A percentile compares a stretch with the other conserved stretches of the same genome.
Evolutionary conservation across 2,113 vertebrate genomes (phyloP).

Genomic region (Apaloderma vittatum): DNA sequence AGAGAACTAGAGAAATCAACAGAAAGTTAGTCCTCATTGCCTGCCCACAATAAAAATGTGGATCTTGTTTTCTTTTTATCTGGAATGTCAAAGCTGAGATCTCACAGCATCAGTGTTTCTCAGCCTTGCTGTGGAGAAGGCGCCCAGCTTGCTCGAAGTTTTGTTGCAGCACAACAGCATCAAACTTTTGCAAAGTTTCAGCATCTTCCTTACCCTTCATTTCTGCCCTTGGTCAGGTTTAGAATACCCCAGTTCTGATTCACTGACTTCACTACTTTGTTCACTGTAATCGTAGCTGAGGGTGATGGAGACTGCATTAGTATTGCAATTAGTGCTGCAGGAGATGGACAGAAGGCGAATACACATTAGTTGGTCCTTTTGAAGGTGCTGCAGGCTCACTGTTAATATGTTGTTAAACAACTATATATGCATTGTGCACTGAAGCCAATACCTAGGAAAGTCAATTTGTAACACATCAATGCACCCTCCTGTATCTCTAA

Average conservation of each 20-base stretch:
- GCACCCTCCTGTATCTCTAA: neutral
- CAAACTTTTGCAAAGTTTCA: neutral
- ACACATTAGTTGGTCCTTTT: neutral
- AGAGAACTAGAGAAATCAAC: neutral
- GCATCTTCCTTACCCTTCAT: neutral
- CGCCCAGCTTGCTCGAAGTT: neutral
- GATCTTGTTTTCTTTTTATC: neutral
- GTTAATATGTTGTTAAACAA: neutral
- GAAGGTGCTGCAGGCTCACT: slow-evolving; percentile 20
- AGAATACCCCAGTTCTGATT: neutral
- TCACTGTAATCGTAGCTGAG: neutral
- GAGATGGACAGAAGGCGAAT: neutral
- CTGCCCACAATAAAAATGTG: neutral
- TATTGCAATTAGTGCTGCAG: neutral
- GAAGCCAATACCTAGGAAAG: slow-evolving; percentile 16
- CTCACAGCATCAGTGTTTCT: neutral
- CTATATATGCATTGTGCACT: neutral
- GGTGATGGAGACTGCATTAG: neutral
- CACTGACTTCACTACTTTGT: neutral
- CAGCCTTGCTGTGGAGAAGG: neutral
- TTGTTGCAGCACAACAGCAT: neutral
- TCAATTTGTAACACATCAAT: neutral
- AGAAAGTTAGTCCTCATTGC: neutral
- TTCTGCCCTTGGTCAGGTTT: neutral
- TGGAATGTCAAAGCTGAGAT: neutral